Base-by-base conservation (phyloP, 2,113 vertebrate genomes). In the Eulemur rufifrons region DNA sequence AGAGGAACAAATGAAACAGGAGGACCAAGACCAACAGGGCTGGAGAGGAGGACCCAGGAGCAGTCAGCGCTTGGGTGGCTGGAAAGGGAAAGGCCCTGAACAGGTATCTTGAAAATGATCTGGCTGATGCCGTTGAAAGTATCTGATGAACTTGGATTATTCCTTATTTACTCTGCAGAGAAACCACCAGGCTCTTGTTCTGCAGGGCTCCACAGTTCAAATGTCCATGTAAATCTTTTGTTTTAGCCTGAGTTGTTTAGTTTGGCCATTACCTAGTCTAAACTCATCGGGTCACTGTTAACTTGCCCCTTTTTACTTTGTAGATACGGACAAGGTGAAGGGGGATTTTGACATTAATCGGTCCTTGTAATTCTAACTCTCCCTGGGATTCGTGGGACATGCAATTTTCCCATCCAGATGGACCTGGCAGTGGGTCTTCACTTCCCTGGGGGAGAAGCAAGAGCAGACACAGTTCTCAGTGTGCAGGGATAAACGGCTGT, bases 51-150 rank as follows among this genome's bases (percentile, higher is more conserved):
- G 32, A 2, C 27, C 45, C n/a, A 34, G 50, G 54, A 89, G 25
- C 10, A 17, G 25, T 15, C 8, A 4, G 56, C 0, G 0, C 27
- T 13, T 27, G 83, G n/a, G 20, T 1, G 10, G 54, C 34, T 5
- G 20, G 52, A 15, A 42, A 82, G 52, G 66, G 34, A 82, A 84
- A 23, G 50, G 20, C 54, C 34, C 80, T 37, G 89, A 14, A 37
- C n/a, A 42, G 20, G 3, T 14, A n/a, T 42, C 42, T 64, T 20
- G 25, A 68, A 32, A 18, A 37, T 6, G 39, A 82, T 21, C 21
- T n/a, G 56, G 47, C 37, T 0, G 1, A 63, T 45, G 29, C 32
- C 47, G 2, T 50, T 89, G 47, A 61, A 71, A 61, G 23, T 34
- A 21, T 52, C 77, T 14, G 37, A 89, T 59, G 29, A 93, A 17